Conservation (phyloP, 2,113 vertebrate species). For the Eulacestoma nigropectus region DNA sequence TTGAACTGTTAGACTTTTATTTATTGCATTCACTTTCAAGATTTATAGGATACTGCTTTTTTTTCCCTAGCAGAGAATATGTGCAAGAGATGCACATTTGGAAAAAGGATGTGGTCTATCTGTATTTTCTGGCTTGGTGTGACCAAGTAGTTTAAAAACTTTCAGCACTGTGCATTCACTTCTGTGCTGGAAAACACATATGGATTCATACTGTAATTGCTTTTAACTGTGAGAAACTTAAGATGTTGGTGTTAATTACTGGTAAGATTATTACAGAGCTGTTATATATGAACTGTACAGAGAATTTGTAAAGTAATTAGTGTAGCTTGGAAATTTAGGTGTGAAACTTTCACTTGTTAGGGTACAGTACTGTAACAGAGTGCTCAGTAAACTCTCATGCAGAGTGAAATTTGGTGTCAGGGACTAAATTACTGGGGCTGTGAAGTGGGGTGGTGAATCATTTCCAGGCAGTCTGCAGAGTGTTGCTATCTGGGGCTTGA, state of each 20-base stretch:
- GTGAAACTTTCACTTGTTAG: background rate
- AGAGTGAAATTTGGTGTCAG: background rate
- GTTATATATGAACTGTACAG: background rate
- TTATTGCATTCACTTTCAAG: background rate
- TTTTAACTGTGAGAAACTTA: background rate
- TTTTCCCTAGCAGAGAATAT: background rate
- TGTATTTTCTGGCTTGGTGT: background rate
- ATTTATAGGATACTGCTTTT: background rate
- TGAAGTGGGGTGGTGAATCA: background rate
- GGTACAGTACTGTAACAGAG: background rate
- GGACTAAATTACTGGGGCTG: background rate
- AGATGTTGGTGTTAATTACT: background rate
- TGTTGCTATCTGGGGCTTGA: conserved; percentile 9
- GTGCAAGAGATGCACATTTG: background rate
- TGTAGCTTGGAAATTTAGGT: background rate
- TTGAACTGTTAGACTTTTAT: background rate
- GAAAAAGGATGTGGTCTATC: background rate
- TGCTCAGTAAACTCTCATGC: background rate
- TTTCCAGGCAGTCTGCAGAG: background rate
- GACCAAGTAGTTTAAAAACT: background rate
- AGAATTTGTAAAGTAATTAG: background rate
- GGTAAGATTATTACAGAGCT: background rate
- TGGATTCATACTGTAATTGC: background rate
- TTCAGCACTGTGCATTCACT: background rate
- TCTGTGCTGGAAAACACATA: background rate